Conservation (phyloP, 2,888 invertebrate genomes). For the Agrochola macilenta region DNA sequence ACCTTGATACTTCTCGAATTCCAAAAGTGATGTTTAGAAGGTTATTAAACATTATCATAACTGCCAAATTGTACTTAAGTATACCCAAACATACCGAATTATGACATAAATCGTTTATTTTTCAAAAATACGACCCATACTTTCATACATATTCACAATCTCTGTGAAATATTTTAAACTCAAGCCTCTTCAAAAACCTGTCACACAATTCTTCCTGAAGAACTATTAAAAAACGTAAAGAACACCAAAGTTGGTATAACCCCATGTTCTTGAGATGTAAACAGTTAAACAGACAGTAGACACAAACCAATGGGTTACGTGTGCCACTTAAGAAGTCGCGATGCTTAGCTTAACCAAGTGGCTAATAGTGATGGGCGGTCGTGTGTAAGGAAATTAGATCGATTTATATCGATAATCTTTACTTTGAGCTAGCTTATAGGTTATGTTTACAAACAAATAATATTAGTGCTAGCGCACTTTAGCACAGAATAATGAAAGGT, state of each 20-base stretch:
- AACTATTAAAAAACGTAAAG: constrained; percentile 15
- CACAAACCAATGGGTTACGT: constrained; percentile 83
- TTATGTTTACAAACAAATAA: neutral
- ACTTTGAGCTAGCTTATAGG: neutral
- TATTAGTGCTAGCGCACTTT: neutral
- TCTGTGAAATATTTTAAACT: neutral
- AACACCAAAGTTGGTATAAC: constrained; percentile 53
- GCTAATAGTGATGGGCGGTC: constrained; percentile 54
- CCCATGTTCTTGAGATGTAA: constrained; percentile 79
- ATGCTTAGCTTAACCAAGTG: constrained; percentile 74
- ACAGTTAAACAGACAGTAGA: constrained; percentile 82
- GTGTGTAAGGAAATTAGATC: neutral
- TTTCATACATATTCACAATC: neutral
- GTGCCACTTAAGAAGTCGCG: constrained; percentile 79
- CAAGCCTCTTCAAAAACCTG: constrained; percentile 4
- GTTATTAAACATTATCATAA: neutral
- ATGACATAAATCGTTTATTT: neutral
- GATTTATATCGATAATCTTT: neutral
- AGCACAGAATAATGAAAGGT: neutral
- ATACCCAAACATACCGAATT: neutral
- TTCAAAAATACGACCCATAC: neutral
- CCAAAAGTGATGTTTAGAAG: neutral
- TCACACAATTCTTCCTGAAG: constrained; percentile 26
- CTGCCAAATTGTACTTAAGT: neutral
- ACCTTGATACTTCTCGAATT: neutral